These are phyloP conservation scores for Cariama cristata DNA, from an alignment of 2,113 vertebrate genomes.

Conservation along the genomic window DNA sequence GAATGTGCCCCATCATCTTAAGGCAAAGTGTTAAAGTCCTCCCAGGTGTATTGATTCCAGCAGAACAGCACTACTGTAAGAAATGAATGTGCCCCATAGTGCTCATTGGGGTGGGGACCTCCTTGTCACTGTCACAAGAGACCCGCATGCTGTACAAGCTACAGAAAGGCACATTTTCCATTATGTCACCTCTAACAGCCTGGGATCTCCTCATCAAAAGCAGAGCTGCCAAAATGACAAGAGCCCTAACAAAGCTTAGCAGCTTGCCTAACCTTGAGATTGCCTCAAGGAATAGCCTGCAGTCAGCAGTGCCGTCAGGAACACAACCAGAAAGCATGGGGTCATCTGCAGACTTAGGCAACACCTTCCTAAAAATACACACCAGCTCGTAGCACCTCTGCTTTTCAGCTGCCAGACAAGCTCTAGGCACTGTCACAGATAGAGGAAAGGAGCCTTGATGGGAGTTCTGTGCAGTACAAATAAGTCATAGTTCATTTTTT, in stretches of 20 bases:
- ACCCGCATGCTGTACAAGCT: neutral
- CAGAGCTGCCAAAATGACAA: neutral
- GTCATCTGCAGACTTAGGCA: neutral
- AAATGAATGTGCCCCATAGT: too few species aligned
- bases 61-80: neutral
- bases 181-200: neutral
- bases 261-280: neutral
- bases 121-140: neutral
- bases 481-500: neutral
- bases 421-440: neutral
- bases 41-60: neutral
- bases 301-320: neutral
- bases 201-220: neutral
- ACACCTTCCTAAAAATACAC: slow-evolving; percentile 7
- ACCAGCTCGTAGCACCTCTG: neutral
- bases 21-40: neutral
- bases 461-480: neutral
- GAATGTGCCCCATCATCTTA: neutral
- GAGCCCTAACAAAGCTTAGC: slow-evolving; percentile 6
- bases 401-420: neutral
- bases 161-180: neutral
- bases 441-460: neutral
- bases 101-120: neutral
- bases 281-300: neutral
- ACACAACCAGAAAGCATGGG: neutral